Evolutionary conservation across 1,140 invertebrate genomes (phyloP), one percentile per base, ranked within the genome.

Genomic region (Stratiolaelaps scimitus): DNA sequence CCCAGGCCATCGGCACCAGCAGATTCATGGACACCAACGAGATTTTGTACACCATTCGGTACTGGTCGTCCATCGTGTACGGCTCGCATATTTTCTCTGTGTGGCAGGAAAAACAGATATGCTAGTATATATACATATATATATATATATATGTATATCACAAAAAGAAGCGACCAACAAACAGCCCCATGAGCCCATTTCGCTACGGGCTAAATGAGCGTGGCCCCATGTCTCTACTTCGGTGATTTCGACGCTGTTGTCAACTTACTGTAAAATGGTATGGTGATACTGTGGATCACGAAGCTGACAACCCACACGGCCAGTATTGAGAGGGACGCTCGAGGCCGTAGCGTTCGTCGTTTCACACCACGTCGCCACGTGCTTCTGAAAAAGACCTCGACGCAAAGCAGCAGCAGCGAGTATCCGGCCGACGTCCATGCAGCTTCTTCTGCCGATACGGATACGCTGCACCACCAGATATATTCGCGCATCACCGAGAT

Each of bases 401-500:
- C 4, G 15, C 26, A 29, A 15, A 60, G 26, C 13, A 60, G 23
- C 15, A 60, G 26, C 23, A 60, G 34, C 15, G 53, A 60, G 20
- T 60, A 60, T 60, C 53, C 53, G 15, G 53, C 53, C 15, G 34
- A 29, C 2, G 20, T 60, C 53, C 53, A 60, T 4, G 53, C n/a
- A 26, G 53, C 53, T 60, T 60, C 53, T 26, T 60, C 53, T 1
- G 34, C 53, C 53, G 53, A 60, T 15, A 60, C 53, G 20, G 53
- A 60, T 34, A 60, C 53, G 34, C 53, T 60, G 34, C 53, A 60
- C 53, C 53, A 60, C 53, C 53, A 60, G 53, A 17, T 60, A 23
- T 60, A 60, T 23, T 60, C 53, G 6, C 53, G 53, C 53, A 60
- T 60, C 15, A 34, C 53, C 15, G 17, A 19, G 2, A 60, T 60